Conservation (phyloP, 1,140 invertebrate genomes). For the Watersipora subatra region DNA sequence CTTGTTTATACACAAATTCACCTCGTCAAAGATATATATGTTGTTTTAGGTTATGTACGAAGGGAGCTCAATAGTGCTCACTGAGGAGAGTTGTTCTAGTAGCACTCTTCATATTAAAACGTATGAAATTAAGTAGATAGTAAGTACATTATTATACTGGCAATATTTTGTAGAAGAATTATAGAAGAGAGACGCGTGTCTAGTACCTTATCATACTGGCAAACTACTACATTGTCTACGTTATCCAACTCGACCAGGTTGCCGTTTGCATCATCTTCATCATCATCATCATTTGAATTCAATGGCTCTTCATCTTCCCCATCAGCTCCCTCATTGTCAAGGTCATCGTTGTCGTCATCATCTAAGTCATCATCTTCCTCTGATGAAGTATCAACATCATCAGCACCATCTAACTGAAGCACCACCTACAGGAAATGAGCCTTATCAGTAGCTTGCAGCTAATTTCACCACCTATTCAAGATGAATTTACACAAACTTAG, state of each 20-base stretch:
- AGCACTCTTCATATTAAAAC: no score
- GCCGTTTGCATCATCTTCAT: constrained; percentile 80
- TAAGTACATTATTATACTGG: no score
- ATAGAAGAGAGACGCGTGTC: no score
- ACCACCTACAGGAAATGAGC: constrained; percentile 14
- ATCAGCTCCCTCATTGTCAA: constrained; percentile 53
- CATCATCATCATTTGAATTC: constrained; percentile 84
- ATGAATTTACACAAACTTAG: no score
- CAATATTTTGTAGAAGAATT: no score
- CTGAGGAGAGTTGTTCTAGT: no score
- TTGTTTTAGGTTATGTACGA: no score
- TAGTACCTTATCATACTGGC: constrained; percentile 99
- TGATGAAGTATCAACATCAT: constrained; percentile 57
- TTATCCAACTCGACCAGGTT: constrained; percentile 67
- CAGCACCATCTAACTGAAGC: constrained; percentile 55
- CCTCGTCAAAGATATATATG: no score
- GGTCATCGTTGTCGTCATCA: constrained; percentile 45
- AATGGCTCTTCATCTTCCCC: constrained; percentile 59
- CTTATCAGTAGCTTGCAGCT: neutral
- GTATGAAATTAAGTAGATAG: no score
- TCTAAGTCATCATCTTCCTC: constrained; percentile 60
- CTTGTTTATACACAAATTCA: no score
- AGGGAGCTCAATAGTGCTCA: no score
- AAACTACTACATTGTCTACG: constrained; percentile 97
- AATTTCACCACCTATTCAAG: constrained; percentile 2